phyloP scores from a whole-genome alignment of 2,888 invertebrate genomes.

The Caenorhabditis macrosperma region DNA sequence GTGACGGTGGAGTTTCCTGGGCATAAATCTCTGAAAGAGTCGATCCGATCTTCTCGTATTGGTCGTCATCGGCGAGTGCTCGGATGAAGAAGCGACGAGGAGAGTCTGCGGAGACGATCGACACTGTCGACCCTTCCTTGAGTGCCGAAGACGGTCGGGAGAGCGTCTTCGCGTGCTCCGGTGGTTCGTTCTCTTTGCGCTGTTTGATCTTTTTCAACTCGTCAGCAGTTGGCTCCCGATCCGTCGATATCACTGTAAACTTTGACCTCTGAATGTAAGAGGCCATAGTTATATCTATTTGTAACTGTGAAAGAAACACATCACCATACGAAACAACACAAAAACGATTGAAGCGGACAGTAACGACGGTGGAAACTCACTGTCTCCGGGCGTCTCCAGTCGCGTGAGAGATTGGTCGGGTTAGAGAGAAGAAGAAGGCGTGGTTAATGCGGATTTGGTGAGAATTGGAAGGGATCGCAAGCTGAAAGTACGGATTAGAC shows the following conservation, averaged over 20 bases:
- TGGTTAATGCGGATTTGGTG: constrained; percentile 45
- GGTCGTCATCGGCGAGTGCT: constrained; percentile 50
- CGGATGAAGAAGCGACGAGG: constrained; percentile 42
- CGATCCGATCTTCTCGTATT: constrained; percentile 53
- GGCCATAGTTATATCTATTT: too few relatives aligned
- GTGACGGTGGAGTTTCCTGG: constrained; percentile 47
- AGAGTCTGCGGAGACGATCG: constrained; percentile 43
- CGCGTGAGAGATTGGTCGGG: not conserved
- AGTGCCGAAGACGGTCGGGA: constrained; percentile 29
- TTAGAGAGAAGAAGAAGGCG: constrained; percentile 10
- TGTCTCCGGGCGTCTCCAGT: not conserved
- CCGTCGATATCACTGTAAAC: constrained; percentile 50
- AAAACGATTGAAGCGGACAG: too few relatives aligned
- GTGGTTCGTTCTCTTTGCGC: constrained; percentile 64
- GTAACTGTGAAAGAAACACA: too few relatives aligned
- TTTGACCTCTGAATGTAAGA: too few relatives aligned
- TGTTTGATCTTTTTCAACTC: constrained; percentile 60
- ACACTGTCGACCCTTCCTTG: constrained; percentile 35
- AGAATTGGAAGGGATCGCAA: not conserved
- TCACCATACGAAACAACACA: too few relatives aligned
- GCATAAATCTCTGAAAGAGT: constrained; percentile 53
- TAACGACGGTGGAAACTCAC: constrained; percentile 20
- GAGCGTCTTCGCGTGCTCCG: constrained; percentile 59
- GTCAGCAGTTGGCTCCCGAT: constrained; percentile 55
- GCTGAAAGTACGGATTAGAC: constrained; percentile 33